Evolutionary conservation across 30 jellyfish, hydroid and myxozoan genomes (phyloP), one percentile per base, ranked within the genome.

Genomic region (Catostylus mosaicus): DNA sequence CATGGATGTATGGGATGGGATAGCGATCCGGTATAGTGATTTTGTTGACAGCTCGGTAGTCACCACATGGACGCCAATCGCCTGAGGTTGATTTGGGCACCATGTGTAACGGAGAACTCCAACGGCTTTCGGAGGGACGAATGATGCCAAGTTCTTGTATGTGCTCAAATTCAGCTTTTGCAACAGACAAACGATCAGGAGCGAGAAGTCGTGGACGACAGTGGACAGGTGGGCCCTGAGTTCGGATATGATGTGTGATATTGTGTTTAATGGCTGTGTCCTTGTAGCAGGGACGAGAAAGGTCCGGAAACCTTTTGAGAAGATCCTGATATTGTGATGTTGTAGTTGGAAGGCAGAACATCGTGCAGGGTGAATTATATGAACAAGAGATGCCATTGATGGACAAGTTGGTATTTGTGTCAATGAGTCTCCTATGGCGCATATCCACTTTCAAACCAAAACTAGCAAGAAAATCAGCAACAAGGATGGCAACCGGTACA

Each of bases 41-140:
- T 29, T 66, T 66, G 27, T 66, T 66, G 1, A 66, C 57, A 31
- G 78, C 78, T 48, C 92, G 73, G 68, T 67, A 73, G 38, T 73
- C 92, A 46, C 78, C 68, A 60, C 92, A 83, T 1, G 89, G 89
- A n/a, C 90, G 74, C 87, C 87, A 75, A 43, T 75, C 87, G 11
- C 87, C 87, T 1, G 87, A 60, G 2, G 73, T 35, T 11, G 69
- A 29, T 48, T 38, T 73, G 1, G n/a, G n/a, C n/a, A n/a, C n/a
- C n/a, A n/a, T n/a, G n/a, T n/a, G n/a, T n/a, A n/a, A n/a, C n/a
- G n/a, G n/a, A n/a, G n/a, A n/a, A n/a, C n/a, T n/a, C n/a, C n/a
- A n/a, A n/a, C n/a, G n/a, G n/a, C n/a, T n/a, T n/a, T n/a, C n/a
- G n/a, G n/a, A n/a, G n/a, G n/a, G n/a, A n/a, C n/a, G n/a, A n/a